Evolutionary conservation across 2,797 vertebrate species (phyloP), one percentile per base, ranked within the genome.

Genomic region (Eutrigla gurnardus): DNA sequence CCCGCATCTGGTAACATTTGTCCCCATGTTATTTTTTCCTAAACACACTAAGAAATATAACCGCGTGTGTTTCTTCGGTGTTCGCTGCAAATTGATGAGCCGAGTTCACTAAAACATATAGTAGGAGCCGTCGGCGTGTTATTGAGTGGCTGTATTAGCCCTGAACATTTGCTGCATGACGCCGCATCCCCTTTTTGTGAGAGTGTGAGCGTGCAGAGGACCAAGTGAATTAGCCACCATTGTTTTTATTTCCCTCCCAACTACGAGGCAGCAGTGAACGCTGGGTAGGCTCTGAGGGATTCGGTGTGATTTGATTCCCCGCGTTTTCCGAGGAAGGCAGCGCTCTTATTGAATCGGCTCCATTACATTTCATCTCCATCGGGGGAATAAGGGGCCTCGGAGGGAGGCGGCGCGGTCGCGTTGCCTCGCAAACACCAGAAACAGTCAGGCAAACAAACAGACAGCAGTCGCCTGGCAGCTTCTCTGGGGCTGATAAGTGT

Each of bases 321-420:
- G 4, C 42, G 15, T 80, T 90, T 88, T 61, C 78, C 73, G 74
- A 84, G 78, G 78, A 25, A 85, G 84, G 81, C 86, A 64, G 75
- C 69, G 74, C 81, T 88, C 77, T 90, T 90, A 93, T 92, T 93
- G 90, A 92, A 92, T 92, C 85, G 80, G 69, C 90, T 92, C 90
- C 89, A 87, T 92, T 92, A 91, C 87, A 76, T 90, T 91, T 91
- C 85, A 93, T 91, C 86, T 91, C 80, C 78, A 43, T 84, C 84
- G 43, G 73, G 91, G 91, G 90, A 92, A 80, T 87, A 81, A 36
- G 54, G 50, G 69, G 65, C 62, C 85, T 72, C 74, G 0, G 75
- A 77, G 85, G 80, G 86, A 69, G 75, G 8, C 4, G 11, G 0
- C 33, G 32, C 13, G 7, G 55, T 14, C 53, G 52, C 39, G 76